Percentiles rank a stretch among this genome's conserved stretches.
These are phyloP conservation scores for Cyanoderma ruficeps DNA, from an alignment of 2,113 vertebrate species.

Conservation along the genomic window DNA sequence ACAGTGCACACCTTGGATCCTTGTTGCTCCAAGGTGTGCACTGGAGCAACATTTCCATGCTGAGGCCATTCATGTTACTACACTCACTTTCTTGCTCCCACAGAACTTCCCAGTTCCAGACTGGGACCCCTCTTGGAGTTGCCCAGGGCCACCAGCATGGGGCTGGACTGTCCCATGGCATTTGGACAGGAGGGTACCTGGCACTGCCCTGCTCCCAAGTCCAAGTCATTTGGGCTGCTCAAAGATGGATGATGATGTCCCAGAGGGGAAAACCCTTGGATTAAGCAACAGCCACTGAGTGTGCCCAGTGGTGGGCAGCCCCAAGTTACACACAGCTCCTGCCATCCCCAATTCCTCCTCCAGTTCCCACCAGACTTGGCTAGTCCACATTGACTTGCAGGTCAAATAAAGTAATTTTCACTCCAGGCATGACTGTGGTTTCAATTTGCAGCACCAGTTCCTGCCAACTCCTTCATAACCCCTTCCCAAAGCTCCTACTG, in stretches of 20 bases:
- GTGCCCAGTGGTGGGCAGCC: background rate
- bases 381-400: background rate
- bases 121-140: background rate
- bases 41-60: background rate
- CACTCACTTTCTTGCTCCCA: background rate
- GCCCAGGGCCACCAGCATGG: background rate
- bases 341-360: background rate
- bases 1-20: too few relatives aligned
- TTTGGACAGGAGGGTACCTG: background rate
- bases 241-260: fast-evolving
- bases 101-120: background rate
- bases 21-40: background rate
- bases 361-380: background rate
- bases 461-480: background rate
- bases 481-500: background rate
- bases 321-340: background rate
- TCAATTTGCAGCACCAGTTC: background rate
- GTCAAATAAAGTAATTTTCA: background rate
- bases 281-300: background rate
- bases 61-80: background rate
- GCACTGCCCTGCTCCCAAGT: background rate
- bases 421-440: background rate
- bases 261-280: background rate
- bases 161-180: background rate
- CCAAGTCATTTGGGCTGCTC: background rate